A percentile compares a stretch with the other conserved stretches of the same genome.
Conservation (phyloP, 2,797 vertebrate species). For the Yasuhikotakia modesta region DNA sequence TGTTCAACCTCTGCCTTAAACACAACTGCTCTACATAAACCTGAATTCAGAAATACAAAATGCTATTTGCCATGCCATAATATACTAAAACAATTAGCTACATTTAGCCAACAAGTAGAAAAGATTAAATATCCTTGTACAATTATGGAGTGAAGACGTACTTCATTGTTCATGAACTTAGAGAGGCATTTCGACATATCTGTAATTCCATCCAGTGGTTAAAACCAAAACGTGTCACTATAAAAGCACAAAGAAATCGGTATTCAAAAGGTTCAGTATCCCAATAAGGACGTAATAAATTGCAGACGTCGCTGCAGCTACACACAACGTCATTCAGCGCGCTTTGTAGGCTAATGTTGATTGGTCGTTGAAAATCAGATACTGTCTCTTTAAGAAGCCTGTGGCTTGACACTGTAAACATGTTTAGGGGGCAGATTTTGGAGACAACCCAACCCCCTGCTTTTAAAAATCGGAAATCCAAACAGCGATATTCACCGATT, state of each 20-base stretch:
- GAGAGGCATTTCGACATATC: conserved; percentile 95
- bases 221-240: conserved; percentile 90
- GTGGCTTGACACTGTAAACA: conserved; percentile 99
- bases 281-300: conserved; percentile 74
- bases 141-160: conserved; percentile 97
- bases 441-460: conserved; percentile 89
- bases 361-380: conserved; percentile 85
- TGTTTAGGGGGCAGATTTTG: conserved; percentile 92
- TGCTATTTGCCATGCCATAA: conserved; percentile 99
- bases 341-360: conserved; percentile 65
- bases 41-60: conserved; percentile 96
- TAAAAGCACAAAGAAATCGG: conserved; percentile 95
- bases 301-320: conserved; percentile 69
- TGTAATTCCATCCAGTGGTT: conserved; percentile 98
- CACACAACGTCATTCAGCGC: conserved; percentile 68
- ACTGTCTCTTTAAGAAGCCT: conserved; percentile 99
- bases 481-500: conserved; percentile 93
- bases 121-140: conserved; percentile 99
- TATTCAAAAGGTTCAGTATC: conserved; percentile 80
- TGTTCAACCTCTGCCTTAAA: conserved; percentile 92
- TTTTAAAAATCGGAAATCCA: conserved; percentile 91
- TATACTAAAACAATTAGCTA: conserved; percentile 99
- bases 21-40: conserved; percentile 99
- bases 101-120: conserved; percentile 99
- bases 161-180: conserved; percentile 92